Conservation (phyloP, 2,888 invertebrate species). For the Hirtodrosophila trivittata region DNA sequence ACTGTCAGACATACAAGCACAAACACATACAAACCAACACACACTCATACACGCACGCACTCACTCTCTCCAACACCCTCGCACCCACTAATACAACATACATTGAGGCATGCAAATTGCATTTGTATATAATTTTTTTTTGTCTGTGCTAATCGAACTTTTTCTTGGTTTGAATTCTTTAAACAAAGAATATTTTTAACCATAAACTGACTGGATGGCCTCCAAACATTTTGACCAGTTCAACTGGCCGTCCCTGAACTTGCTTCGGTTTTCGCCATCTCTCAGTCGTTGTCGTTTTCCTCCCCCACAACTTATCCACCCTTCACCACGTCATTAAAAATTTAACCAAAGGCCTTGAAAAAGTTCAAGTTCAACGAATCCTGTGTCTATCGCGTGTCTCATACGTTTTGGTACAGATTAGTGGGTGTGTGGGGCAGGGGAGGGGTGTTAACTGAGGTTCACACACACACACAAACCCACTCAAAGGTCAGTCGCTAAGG, state of each 20-base stretch:
- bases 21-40: constrained; percentile 7
- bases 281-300: constrained; percentile 7
- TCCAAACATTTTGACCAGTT: constrained; percentile 25
- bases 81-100: constrained; percentile 19
- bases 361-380: constrained; percentile 68
- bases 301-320: constrained; percentile 1
- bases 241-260: constrained; percentile 62
- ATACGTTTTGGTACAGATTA: constrained; percentile 12
- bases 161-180: constrained; percentile 6
- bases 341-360: constrained; percentile 63
- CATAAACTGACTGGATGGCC: background rate
- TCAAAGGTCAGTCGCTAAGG: background rate
- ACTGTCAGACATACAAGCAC: constrained; percentile 44
- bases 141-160: constrained; percentile 35
- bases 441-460: constrained; percentile 12
- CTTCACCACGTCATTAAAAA: constrained; percentile 22
- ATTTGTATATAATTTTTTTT: constrained; percentile 20
- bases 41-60: background rate
- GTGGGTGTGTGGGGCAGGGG: background rate
- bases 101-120: constrained; percentile 21
- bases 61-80: constrained; percentile 32
- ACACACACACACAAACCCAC: constrained; percentile 17
- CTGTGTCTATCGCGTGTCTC: constrained; percentile 35
- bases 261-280: constrained; percentile 21
- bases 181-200: constrained; percentile 70